Evolutionary conservation across 1,140 invertebrate species (phyloP).

Genomic region (Drosophila tristis): DNA sequence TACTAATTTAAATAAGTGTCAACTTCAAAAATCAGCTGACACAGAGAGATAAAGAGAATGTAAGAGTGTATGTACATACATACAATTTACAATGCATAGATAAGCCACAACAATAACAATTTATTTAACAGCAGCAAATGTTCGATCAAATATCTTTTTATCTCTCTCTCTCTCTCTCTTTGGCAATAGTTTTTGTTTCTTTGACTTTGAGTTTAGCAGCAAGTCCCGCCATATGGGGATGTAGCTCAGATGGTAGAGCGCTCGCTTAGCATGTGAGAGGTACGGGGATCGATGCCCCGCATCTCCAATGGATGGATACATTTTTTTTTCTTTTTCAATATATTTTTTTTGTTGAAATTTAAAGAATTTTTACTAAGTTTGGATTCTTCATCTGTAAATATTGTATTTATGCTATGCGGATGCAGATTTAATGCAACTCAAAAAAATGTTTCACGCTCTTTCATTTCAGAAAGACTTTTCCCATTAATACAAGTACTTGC

Average conservation of each 20-base stretch:
- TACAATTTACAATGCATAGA: constrained; percentile 44
- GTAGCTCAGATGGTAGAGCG: constrained; percentile 94
- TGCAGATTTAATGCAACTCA: too few species aligned
- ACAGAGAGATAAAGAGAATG: background rate
- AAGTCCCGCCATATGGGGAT: constrained; percentile 52
- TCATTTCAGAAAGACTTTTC: too few species aligned
- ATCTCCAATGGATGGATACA: constrained; percentile 81
- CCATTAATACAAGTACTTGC: too few species aligned
- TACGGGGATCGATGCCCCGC: constrained; percentile 92
- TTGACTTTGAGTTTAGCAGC: constrained; percentile 6
- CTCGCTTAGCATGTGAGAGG: constrained; percentile 94
- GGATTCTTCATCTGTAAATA: too few species aligned
- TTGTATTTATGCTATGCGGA: too few species aligned
- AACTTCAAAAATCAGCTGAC: constrained; percentile 49
- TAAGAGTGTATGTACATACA: background rate
- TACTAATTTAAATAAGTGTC: constrained; percentile 28
- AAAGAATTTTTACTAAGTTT: background rate
- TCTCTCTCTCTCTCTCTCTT: background rate
- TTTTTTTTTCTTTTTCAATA: constrained; percentile 6
- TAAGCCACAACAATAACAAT: constrained; percentile 2
- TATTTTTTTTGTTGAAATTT: background rate
- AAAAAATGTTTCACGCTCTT: too few species aligned
- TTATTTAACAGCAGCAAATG: background rate
- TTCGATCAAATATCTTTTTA: constrained; percentile 11
- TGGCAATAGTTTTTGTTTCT: constrained; percentile 16